These are phyloP conservation scores for Clangula hyemalis DNA, from an alignment of 2,797 vertebrate species.

Conservation along the genomic window DNA sequence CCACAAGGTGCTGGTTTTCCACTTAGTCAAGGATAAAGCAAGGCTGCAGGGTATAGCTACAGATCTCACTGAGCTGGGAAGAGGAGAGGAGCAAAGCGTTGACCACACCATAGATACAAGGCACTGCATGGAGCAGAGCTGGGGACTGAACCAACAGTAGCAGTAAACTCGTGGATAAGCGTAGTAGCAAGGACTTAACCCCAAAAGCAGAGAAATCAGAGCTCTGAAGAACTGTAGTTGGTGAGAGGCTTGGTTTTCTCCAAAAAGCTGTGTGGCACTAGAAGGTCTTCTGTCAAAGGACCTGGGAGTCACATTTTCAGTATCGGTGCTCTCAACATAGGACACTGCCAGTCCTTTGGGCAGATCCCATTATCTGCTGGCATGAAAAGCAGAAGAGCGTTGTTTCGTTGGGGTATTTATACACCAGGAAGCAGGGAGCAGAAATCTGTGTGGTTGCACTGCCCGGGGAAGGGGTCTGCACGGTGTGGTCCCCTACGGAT, in stretches of 20 bases:
- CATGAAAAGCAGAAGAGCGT: background rate
- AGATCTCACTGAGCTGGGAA: background rate
- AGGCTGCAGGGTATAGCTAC: fast-evolving
- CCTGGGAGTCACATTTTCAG: background rate
- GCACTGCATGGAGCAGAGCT: background rate
- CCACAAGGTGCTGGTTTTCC: background rate
- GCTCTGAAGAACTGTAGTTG: background rate
- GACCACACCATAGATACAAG: background rate
- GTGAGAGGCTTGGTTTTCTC: background rate
- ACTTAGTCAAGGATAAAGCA: background rate
- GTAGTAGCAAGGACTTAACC: background rate
- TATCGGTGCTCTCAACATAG: background rate
- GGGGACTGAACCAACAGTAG: background rate
- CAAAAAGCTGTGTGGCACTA: background rate
- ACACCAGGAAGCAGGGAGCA: background rate
- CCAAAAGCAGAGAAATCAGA: background rate
- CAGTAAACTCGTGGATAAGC: background rate
- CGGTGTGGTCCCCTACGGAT: background rate
- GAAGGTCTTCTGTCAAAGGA: background rate
- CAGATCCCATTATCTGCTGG: background rate
- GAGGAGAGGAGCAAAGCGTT: background rate
- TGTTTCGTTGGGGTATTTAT: background rate
- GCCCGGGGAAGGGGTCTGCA: background rate
- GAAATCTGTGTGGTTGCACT: background rate
- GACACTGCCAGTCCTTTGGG: background rate